Evolutionary conservation across 2,888 invertebrate species (phyloP), one percentile per base, ranked within the genome.

Genomic region (Lydus trimaculatus): DNA sequence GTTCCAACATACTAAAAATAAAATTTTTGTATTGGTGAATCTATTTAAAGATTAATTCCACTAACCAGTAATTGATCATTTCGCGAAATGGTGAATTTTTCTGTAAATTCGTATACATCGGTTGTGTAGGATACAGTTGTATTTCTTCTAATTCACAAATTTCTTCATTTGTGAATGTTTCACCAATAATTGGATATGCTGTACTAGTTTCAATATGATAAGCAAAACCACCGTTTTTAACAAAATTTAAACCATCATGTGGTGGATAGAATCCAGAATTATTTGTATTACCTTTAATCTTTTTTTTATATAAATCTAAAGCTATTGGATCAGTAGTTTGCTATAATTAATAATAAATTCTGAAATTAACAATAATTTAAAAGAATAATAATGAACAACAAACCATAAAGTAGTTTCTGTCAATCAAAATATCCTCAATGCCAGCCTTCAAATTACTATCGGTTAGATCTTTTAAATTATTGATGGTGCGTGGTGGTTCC

Each of bases 91-190:
- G 91, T 11, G 91, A 91, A 39, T 86, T 85, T 79, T 90, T 91
- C 69, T 87, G 88, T 13, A 90, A 84, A 31, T 89, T 87, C 11
- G 87, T 84, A 4, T 86, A 86, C 82, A 89, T 87, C 58, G 87
- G 87, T 78, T 91, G 90, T 0, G 89, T 88, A 0, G 88, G 88
- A 78, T 89, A 90, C 82, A 91, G 83, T 71, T 87, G 86, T 11
- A 92, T 87, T 81, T 92, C 90, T 0, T 88, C 87, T 0, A 91
- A 84, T 70, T 92, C 92, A 74, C 93, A 93, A 64, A 92, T 89
- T 80, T 91, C 89, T 61, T 88, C 86, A 78, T 92, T 91, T 0
- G 85, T 87, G 77, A 91, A 92, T 0, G 89, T 89, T 28, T 87
- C 87, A 63, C 86, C 86, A 79, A 93, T 91, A 28, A 92, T 88